Evolutionary conservation across 1,140 invertebrate genomes (phyloP).

Genomic region (Lasioglossum baleicum): DNA sequence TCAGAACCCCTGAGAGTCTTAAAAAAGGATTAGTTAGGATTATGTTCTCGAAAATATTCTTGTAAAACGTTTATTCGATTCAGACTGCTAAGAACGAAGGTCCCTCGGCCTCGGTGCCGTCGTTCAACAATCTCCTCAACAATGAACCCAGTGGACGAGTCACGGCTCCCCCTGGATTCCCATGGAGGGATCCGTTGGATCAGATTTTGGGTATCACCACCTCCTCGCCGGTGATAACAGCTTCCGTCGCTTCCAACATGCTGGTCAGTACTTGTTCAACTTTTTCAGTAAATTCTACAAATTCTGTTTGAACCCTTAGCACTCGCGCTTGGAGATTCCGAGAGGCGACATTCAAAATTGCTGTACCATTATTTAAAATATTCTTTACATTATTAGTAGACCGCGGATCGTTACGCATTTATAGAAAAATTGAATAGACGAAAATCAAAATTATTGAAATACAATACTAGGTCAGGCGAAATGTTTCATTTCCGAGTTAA

Average conservation of each 20-base stretch:
- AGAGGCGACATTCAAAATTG: no score
- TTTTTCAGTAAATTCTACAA: no score
- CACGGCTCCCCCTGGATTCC: constrained; percentile 70
- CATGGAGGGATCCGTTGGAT: constrained; percentile 76
- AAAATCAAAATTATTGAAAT: no score
- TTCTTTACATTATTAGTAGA: no score
- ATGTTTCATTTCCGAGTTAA: no score
- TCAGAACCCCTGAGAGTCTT: no score
- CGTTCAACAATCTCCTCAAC: constrained; percentile 65
- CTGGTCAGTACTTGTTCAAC: constrained; percentile 61
- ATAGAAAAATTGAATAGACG: no score
- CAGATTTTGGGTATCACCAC: constrained; percentile 77
- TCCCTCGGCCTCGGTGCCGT: constrained; percentile 49
- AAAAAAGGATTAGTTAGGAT: neutral
- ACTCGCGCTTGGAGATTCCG: no score
- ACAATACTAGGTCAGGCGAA: no score
- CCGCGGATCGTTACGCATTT: no score
- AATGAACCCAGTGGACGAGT: constrained; percentile 54
- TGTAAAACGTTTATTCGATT: neutral
- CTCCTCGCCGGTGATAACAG: constrained; percentile 67
- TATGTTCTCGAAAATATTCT: neutral
- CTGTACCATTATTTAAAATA: no score
- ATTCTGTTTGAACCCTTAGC: no score
- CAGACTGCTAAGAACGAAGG: constrained; percentile 67
- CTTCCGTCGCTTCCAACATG: constrained; percentile 74